Percentiles rank a stretch among this genome's conserved stretches.
Conservation (phyloP, 1,140 invertebrate genomes). For the Saccostrea cuccullata region DNA sequence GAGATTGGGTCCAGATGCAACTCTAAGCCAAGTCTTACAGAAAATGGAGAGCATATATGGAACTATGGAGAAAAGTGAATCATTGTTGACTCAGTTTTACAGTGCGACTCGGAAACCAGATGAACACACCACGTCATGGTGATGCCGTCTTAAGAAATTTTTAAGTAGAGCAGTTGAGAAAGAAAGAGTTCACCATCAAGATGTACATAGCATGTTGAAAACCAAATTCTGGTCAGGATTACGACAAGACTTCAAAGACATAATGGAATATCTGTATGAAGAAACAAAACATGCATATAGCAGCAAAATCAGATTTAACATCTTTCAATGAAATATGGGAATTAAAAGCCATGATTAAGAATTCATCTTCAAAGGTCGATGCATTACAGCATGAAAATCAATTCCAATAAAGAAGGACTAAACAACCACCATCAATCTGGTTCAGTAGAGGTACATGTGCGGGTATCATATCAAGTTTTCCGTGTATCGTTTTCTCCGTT, state of each 20-base stretch:
- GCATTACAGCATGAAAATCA: not conserved
- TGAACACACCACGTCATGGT: conserved; percentile 47
- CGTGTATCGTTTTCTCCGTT: too few species aligned
- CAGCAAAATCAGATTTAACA: not conserved
- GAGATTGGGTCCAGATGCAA: conserved; percentile 45
- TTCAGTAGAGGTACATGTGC: too few species aligned
- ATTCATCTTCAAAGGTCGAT: not conserved
- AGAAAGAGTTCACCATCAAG: not conserved
- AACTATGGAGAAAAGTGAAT: conserved; percentile 34
- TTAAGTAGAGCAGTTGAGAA: conserved; percentile 38
- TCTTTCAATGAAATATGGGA: not conserved
- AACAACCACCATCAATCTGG: not conserved
- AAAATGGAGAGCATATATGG: conserved; percentile 55
- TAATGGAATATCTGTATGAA: not conserved
- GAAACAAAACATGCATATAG: not conserved
- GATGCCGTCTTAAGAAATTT: conserved; percentile 48
- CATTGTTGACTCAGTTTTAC: conserved; percentile 51
- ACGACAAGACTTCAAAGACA: not conserved
- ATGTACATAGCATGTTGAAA: not conserved
- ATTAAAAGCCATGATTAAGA: conserved; percentile 1
- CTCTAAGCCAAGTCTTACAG: not conserved
- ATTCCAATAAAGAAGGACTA: too few species aligned
- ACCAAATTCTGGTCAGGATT: not conserved
- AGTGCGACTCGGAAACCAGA: conserved; percentile 37
- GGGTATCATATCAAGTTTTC: too few species aligned